phyloP scores from a whole-genome alignment of 2,113 vertebrate species.

The Saguinus midas region DNA sequence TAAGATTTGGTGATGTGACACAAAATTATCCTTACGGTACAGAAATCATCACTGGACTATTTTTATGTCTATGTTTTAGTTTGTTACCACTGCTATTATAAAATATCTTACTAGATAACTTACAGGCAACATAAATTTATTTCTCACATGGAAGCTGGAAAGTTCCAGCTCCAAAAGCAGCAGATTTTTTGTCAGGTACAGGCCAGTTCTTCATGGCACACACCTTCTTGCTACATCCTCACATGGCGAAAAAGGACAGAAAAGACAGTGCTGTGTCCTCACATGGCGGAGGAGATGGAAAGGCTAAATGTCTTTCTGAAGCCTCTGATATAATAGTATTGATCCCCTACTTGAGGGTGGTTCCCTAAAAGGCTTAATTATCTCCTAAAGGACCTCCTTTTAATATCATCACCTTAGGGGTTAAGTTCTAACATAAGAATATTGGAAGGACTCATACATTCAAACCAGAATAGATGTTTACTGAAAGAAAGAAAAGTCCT shows the following conservation, averaged over 20 bases:
- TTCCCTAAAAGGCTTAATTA: background rate
- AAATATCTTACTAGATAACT: background rate
- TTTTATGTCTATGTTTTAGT: background rate
- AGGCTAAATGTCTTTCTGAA: background rate
- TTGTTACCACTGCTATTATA: background rate
- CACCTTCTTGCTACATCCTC: background rate
- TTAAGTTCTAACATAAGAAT: background rate
- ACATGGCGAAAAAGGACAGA: rapidly evolving
- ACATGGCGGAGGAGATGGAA: too few species aligned
- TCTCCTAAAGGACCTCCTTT: background rate
- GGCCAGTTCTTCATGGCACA: background rate
- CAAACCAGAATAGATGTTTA: background rate
- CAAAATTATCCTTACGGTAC: background rate
- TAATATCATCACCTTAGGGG: background rate
- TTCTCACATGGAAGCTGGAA: background rate
- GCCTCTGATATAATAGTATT: background rate
- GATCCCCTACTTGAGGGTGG: too few species aligned
- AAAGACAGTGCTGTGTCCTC: background rate
- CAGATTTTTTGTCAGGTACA: background rate
- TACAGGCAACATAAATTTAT: background rate
- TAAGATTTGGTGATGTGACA: background rate
- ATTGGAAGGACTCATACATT: background rate
- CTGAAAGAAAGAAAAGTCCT: background rate
- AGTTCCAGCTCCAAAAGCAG: background rate
- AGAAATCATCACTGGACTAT: background rate